phyloP scores from a whole-genome alignment of 2,113 vertebrate species.

The Peucedramus taeniatus region DNA sequence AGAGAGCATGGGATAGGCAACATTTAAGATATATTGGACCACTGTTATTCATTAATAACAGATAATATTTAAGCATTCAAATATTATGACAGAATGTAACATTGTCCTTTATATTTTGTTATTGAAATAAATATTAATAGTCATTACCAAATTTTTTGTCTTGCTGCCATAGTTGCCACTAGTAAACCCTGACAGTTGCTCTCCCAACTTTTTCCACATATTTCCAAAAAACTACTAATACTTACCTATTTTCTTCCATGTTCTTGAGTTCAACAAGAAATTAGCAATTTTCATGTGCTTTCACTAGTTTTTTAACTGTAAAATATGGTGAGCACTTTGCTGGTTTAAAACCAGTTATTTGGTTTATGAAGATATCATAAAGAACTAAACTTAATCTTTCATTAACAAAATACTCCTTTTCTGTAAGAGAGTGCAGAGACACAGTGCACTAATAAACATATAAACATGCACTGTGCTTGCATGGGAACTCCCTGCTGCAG shows the following conservation, averaged over 20 bases:
- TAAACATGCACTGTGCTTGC: accelerated
- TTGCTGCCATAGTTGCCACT: background rate
- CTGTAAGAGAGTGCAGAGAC: background rate
- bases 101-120: background rate
- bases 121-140: background rate
- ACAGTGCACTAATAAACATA: too few relatives aligned
- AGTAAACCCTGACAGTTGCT: background rate
- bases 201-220: background rate
- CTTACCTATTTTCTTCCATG: background rate
- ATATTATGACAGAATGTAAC: background rate
- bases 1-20: background rate
- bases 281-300: background rate
- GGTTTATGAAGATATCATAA: background rate
- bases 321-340: background rate
- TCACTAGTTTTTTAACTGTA: background rate
- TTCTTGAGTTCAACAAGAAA: background rate
- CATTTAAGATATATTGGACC: background rate
- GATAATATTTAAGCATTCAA: background rate
- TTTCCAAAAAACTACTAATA: background rate
- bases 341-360: background rate
- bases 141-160: background rate
- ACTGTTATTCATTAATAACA: background rate
- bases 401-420: background rate
- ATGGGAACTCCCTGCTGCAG: background rate
- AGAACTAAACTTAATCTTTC: background rate